Evolutionary conservation across 2,797 vertebrate genomes (phyloP), one percentile per base, ranked within the genome.

Genomic region (Rhinella marina): DNA sequence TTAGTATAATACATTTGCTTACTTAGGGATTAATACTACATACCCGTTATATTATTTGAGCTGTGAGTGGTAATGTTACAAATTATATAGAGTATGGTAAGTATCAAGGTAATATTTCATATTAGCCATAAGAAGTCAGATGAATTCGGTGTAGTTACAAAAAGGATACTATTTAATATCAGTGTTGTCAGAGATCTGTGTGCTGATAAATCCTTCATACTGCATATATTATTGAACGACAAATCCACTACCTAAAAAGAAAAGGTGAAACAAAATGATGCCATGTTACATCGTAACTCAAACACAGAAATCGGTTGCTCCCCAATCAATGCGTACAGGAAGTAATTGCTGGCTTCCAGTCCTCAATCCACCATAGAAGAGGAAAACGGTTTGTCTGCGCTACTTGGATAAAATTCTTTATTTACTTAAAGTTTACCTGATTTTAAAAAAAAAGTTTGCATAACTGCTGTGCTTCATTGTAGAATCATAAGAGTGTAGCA

Each of bases 81-180:
- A 48, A 48, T 21, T 2, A 23, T 23, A 48, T 41, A 41, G 41
- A 23, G 10, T 50, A 75, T 50, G 21, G 21, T 0, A 3, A 50
- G 19, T n/a, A 75, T 75, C 70, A 73, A 50, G 4, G 16, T 25
- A 8, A 25, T 76, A 54, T n/a, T 25, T 76, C 54, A 13, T 54
- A 52, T 54, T n/a, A 54, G 48, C n/a, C 14, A 50, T 14, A 77
- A 4, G 12, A 52, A 77, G 12, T 7, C 50, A 7, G 11, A 25
- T 77, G 50, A 21, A 25, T 77, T 77, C 21, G 25, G 1, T n/a
- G 6, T 25, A 77, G 1, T 77, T 25, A 77, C 48, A 77, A 7
- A 91, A 95, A 96, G 97, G 97, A 99, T 99, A 99, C 98, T 90
- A 90, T 97, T 97, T 91, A 99, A 92, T 88, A 95, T 92, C 50